Conservation (phyloP, 2,888 invertebrate genomes). For the Cheilosia variabilis region DNA sequence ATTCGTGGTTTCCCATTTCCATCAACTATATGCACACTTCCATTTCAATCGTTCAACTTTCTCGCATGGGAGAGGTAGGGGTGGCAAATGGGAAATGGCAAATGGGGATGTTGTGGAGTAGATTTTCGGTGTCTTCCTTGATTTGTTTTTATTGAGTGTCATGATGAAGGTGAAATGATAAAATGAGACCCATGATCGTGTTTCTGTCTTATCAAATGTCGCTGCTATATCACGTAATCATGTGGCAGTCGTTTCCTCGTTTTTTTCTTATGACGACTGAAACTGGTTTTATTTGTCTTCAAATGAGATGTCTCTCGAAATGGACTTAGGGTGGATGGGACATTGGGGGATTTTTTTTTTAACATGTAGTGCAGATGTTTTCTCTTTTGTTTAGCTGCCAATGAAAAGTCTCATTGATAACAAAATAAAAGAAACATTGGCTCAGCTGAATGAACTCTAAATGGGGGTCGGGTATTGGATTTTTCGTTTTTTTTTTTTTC, state of each 20-base stretch:
- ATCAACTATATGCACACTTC: background rate
- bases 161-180: slow-evolving; percentile 21
- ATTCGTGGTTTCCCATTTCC: slow-evolving; percentile 27
- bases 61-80: background rate
- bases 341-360: background rate
- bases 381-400: background rate
- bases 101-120: slow-evolving; percentile 30
- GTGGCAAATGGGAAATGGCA: background rate
- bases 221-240: background rate
- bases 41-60: background rate
- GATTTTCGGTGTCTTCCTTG: slow-evolving; percentile 23
- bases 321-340: background rate
- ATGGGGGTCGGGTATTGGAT: background rate
- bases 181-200: slow-evolving; percentile 31
- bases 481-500: background rate
- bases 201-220: slow-evolving; percentile 19
- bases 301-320: slow-evolving; percentile 41
- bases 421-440: background rate
- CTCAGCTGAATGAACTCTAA: slow-evolving; percentile 24
- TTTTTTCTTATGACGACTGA: background rate
- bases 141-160: slow-evolving; percentile 49
- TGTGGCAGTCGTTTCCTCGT: background rate
- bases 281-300: slow-evolving; percentile 5
- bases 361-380: background rate
- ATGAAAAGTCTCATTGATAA: slow-evolving; percentile 16